These are phyloP conservation scores for Tinamus major DNA, from an alignment of 2,797 vertebrate species.

Conservation along the genomic window DNA sequence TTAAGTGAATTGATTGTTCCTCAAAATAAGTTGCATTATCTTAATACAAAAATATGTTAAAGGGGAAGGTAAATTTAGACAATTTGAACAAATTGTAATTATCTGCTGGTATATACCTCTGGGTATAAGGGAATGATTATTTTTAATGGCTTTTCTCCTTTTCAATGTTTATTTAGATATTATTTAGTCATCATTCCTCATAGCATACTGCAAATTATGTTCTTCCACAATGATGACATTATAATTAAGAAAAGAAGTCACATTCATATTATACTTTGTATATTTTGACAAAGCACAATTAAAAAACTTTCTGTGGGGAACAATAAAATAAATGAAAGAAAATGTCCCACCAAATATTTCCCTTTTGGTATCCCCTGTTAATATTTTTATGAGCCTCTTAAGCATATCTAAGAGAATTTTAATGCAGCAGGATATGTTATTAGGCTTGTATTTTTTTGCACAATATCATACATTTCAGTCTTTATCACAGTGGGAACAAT, in stretches of 20 bases:
- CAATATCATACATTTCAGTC: constrained; percentile 78
- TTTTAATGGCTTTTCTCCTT: constrained; percentile 69
- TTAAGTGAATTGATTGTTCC: constrained; percentile 67
- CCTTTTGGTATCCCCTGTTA: constrained; percentile 73
- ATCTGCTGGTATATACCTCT: constrained; percentile 61
- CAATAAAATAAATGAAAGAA: constrained; percentile 76
- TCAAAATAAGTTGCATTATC: constrained; percentile 42
- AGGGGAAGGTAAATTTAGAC: constrained; percentile 48
- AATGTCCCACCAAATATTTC: constrained; percentile 72
- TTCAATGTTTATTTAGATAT: constrained; percentile 72
- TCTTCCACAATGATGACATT: constrained; percentile 53
- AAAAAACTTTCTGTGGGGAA: constrained; percentile 60
- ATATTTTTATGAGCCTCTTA: constrained; percentile 79
- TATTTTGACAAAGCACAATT: constrained; percentile 76
- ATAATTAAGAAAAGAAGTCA: constrained; percentile 69
- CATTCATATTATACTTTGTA: constrained; percentile 56
- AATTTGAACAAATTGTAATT: constrained; percentile 63
- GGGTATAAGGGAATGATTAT: constrained; percentile 53
- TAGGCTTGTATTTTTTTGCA: constrained; percentile 72
- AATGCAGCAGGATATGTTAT: constrained; percentile 74
- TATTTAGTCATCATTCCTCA: constrained; percentile 58
- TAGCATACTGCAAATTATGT: constrained; percentile 58
- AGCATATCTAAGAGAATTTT: constrained; percentile 79
- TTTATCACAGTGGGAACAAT: constrained; percentile 82
- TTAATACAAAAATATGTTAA: constrained; percentile 45